phyloP scores from a whole-genome alignment of 2,888 invertebrate genomes.

The Eucera pruinosa region DNA sequence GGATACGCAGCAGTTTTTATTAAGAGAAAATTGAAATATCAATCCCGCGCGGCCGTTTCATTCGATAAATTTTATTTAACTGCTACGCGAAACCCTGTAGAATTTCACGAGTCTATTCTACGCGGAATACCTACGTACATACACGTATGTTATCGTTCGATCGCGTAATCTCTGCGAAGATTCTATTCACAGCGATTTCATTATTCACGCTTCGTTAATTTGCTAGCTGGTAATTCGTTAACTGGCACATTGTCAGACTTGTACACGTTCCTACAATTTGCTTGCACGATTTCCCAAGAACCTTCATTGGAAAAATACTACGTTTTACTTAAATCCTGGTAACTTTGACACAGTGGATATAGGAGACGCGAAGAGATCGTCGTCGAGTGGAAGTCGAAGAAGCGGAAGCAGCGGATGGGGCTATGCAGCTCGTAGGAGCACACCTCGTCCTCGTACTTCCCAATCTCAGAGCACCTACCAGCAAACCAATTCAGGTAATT shows the following conservation, averaged over 20 bases:
- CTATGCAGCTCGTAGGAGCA: slow-evolving; percentile 62
- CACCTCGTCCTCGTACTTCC: slow-evolving; percentile 55
- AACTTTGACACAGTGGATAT: slow-evolving; percentile 54
- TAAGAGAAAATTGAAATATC: slow-evolving; percentile 37
- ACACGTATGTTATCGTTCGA: not conserved
- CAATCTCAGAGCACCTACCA: not conserved
- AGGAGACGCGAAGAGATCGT: slow-evolving; percentile 71
- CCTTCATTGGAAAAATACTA: not conserved
- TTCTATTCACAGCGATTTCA: slow-evolving; percentile 24
- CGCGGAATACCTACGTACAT: not conserved
- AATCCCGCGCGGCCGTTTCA: not conserved
- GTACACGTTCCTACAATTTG: not conserved
- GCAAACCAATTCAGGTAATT: slow-evolving; percentile 31
- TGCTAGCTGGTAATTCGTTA: not conserved
- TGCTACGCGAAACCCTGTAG: not conserved
- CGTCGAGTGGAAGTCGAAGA: slow-evolving; percentile 62
- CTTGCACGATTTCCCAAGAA: not conserved
- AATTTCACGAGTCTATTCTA: slow-evolving; percentile 14
- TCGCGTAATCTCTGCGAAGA: slow-evolving; percentile 35
- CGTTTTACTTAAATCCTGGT: not conserved
- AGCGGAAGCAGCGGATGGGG: slow-evolving; percentile 61
- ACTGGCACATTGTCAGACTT: too few relatives aligned
- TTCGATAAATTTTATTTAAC: slow-evolving; percentile 8
- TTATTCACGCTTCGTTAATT: slow-evolving; percentile 45
- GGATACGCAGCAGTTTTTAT: not conserved